Percentiles rank a stretch among this genome's conserved stretches.
Conservation (phyloP, 2,888 invertebrate genomes). For the Lymantria monacha region DNA sequence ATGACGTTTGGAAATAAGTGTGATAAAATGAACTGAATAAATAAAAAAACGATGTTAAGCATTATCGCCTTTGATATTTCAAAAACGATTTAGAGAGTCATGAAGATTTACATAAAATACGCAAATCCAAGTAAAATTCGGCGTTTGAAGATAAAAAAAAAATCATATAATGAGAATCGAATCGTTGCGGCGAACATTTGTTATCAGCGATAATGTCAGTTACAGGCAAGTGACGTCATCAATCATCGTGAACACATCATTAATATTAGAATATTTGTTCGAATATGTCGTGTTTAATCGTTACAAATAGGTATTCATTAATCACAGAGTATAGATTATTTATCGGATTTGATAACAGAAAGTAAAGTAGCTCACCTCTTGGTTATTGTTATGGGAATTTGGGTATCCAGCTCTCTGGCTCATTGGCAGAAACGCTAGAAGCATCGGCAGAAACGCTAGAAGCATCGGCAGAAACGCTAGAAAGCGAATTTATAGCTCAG, state of each 20-base stretch:
- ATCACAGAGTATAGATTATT: background rate
- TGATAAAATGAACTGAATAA: too few species aligned
- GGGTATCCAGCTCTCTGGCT: too few species aligned
- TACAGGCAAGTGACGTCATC: conserved; percentile 29
- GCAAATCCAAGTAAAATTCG: background rate
- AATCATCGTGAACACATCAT: conserved; percentile 33
- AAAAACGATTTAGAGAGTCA: background rate
- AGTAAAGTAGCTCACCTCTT: too few species aligned
- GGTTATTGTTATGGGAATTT: too few species aligned
- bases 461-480: too few species aligned
- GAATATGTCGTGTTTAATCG: background rate
- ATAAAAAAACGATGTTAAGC: too few species aligned
- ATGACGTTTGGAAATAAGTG: too few species aligned
- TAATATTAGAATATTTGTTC: conserved; percentile 32
- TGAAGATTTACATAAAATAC: conserved; percentile 1
- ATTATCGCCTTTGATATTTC: too few species aligned
- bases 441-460: too few species aligned
- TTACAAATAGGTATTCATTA: background rate
- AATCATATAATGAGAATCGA: conserved; percentile 23
- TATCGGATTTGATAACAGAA: too few species aligned
- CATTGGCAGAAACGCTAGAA: too few species aligned
- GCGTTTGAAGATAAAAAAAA: conserved; percentile 20
- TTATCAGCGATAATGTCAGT: conserved; percentile 23
- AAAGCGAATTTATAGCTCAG: too few species aligned
- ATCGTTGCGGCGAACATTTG: conserved; percentile 26